These are phyloP conservation scores for Oryzias curvinotus DNA, from an alignment of 2,113 vertebrate genomes.

Conservation along the genomic window DNA sequence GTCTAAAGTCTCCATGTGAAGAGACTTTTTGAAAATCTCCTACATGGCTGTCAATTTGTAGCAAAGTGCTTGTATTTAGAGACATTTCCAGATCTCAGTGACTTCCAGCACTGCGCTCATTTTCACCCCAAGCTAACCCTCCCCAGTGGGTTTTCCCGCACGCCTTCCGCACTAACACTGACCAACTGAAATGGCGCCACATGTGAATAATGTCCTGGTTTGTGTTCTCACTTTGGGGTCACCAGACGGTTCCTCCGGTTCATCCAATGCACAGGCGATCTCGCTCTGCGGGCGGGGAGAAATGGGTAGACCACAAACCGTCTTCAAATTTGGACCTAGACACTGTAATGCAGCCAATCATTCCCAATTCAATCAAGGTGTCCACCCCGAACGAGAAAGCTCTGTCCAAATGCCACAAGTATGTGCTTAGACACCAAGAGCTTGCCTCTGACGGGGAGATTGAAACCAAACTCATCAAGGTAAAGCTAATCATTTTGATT, in stretches of 20 bases:
- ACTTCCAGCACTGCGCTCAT: constrained; percentile 43
- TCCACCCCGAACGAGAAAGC: constrained; percentile 88
- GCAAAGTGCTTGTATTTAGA: no score
- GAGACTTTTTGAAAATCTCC: no score
- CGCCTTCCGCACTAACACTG: background rate
- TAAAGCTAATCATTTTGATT: constrained; percentile 60
- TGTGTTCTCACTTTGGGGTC: constrained; percentile 64
- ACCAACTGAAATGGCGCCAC: constrained; percentile 10
- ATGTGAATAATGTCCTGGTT: constrained; percentile 55
- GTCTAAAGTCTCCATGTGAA: no score
- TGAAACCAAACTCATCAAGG: constrained; percentile 94
- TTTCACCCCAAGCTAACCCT: constrained; percentile 7
- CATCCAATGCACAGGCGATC: constrained; percentile 86
- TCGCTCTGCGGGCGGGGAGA: constrained; percentile 87
- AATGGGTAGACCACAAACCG: constrained; percentile 97
- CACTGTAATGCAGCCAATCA: constrained; percentile 91
- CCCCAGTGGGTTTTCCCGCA: background rate
- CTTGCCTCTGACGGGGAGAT: constrained; percentile 95
- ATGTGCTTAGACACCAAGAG: constrained; percentile 96
- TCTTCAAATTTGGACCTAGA: constrained; percentile 86
- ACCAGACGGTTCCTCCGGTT: constrained; percentile 80
- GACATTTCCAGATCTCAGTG: background rate
- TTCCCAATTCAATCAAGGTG: constrained; percentile 91
- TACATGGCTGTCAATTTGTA: no score
- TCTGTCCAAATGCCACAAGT: constrained; percentile 92